Conservation (phyloP, 2,888 invertebrate genomes). For the Chrysotoxum bicinctum region DNA sequence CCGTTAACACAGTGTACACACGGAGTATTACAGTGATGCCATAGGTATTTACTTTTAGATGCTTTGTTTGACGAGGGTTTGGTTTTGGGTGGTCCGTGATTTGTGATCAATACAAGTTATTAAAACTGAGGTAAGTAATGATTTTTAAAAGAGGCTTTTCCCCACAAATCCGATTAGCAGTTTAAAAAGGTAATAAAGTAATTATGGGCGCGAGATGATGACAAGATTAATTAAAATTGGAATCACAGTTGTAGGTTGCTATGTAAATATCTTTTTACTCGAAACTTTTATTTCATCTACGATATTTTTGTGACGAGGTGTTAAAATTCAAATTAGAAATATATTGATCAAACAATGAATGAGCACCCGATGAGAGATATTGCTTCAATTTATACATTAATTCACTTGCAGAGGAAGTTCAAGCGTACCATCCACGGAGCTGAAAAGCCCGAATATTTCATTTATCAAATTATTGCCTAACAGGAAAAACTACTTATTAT, state of each 20-base stretch:
- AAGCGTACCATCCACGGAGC: too few species aligned
- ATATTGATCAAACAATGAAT: too few species aligned
- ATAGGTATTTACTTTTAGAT: slow-evolving; percentile 38
- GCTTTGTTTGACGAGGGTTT: slow-evolving; percentile 53
- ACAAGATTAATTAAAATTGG: background rate
- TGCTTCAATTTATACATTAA: too few species aligned
- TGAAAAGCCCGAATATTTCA: too few species aligned
- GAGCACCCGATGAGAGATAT: too few species aligned
- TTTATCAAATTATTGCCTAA: too few species aligned
- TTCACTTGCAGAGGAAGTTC: too few species aligned
- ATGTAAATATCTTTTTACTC: too few species aligned
- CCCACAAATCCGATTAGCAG: slow-evolving; percentile 13
- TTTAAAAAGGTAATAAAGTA: slow-evolving; percentile 12
- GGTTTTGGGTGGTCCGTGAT: slow-evolving; percentile 40
- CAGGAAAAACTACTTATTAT: too few species aligned
- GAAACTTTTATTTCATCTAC: too few species aligned
- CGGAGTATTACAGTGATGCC: background rate
- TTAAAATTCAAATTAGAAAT: too few species aligned
- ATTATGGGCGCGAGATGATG: background rate
- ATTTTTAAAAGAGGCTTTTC: background rate
- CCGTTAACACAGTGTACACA: slow-evolving; percentile 5
- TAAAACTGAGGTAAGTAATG: slow-evolving; percentile 41
- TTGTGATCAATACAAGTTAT: slow-evolving; percentile 43
- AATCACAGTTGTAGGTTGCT: background rate
- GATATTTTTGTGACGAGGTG: too few species aligned